Evolutionary conservation across 2,888 invertebrate species (phyloP), one percentile per base, ranked within the genome.

Genomic region (Horisme vitalbata): DNA sequence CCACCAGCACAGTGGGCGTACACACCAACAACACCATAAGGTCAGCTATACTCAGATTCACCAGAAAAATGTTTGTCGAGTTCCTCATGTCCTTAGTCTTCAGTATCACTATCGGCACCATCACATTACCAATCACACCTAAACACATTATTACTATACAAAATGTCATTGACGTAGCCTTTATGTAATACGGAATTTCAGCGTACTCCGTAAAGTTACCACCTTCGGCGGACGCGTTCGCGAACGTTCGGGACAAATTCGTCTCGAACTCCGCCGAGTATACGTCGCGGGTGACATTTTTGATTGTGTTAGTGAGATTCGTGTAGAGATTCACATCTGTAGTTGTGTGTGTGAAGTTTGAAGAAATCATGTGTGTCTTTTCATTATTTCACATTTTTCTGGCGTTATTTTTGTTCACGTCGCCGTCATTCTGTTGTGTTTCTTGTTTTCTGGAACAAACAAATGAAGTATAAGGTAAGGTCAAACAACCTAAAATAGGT

Each of bases 1-100:
- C 98, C n/a, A 98, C 96, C 24, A 98, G 91, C 20, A 97, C 96
- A 0, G 97, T 96, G 4, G 98, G 98, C 52, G 97, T 97, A 76
- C 97, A 98, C 53, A 98, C 94, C 55, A 97, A 85, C 59, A 98
- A 86, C 63, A 98, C 97, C 91, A 97, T 94, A 63, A 98, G 88
- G 84, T 98, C 98, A 9, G 98, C 97, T 26, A 97, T 93, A 77
- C 97, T 97, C 71, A 98, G 90, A 83, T 98, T 98, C 81, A 97
- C 95, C 70, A 98, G 92, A 80, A 98, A 98, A 67, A 97, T 96
- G 79, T 98, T 98, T 51, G 98, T 98, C 41, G 97, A 97, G 74
- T 97, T 97, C 69, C 97, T 92, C 96, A 98, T 96, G 76, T 98
- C 97, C 77, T 96, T 96, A 36, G 96, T 96, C 78, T 95, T 95